These are phyloP conservation scores for Sebastes minor DNA, from an alignment of 2,797 vertebrate genomes.

Conservation along the genomic window DNA sequence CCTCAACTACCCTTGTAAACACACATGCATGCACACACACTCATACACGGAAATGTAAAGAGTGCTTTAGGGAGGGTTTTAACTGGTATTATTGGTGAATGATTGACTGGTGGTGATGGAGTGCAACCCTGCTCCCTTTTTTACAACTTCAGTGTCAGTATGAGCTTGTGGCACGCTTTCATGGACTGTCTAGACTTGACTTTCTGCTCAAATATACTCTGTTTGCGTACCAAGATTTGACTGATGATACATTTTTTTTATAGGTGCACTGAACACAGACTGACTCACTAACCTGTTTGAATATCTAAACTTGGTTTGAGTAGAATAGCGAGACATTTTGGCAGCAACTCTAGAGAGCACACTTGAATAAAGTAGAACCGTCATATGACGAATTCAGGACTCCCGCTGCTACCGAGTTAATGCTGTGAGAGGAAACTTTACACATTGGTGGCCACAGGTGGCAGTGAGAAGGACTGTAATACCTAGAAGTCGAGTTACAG, in stretches of 20 bases:
- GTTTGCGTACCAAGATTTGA: background rate
- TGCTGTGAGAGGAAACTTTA: background rate
- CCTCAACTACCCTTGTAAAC: conserved; percentile 62
- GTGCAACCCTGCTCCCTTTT: background rate
- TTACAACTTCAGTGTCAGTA: background rate
- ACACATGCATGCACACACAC: conserved; percentile 50
- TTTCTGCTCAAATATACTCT: conserved; percentile 12
- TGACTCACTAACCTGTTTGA: rapidly evolving
- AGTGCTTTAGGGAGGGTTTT: conserved; percentile 52
- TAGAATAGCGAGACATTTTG: background rate
- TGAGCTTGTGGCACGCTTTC: background rate
- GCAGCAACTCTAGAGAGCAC: background rate
- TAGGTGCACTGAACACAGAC: background rate
- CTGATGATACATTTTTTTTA: background rate
- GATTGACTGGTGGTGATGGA: conserved; percentile 66
- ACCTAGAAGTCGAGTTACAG: background rate
- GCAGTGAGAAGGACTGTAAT: background rate
- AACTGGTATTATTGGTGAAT: conserved; percentile 62
- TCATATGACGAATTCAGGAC: background rate
- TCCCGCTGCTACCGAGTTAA: background rate
- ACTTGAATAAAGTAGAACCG: background rate
- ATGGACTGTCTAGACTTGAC: conserved; percentile 4
- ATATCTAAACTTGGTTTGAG: background rate
- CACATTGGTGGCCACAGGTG: background rate
- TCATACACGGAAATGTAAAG: conserved; percentile 47